These are phyloP conservation scores for Nesometra sesokonis DNA, from an alignment of 35 echinoderm and acorn worm genomes.

Conservation along the genomic window DNA sequence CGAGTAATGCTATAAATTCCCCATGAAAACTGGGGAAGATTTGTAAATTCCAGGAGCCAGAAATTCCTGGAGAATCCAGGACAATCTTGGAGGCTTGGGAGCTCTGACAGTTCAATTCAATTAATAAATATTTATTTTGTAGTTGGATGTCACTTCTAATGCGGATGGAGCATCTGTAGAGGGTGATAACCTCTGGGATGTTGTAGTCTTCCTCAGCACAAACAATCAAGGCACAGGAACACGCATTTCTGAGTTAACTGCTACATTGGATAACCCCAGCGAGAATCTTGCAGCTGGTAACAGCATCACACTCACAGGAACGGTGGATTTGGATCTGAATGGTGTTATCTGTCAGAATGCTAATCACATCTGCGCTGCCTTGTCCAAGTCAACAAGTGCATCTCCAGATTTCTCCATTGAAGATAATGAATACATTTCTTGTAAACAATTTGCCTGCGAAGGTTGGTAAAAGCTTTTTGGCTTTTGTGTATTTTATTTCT, in stretches of 20 bases:
- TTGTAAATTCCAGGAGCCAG: no score
- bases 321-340: background rate
- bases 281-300: background rate
- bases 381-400: background rate
- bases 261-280: background rate
- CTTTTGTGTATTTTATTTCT: no score
- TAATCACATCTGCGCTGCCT: background rate
- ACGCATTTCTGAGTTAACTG: background rate
- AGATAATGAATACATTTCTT: background rate
- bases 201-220: conserved; percentile 17
- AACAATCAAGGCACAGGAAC: conserved; percentile 15
- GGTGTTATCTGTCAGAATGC: background rate
- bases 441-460: background rate
- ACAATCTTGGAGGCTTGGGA: no score
- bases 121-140: background rate
- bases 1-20: no score
- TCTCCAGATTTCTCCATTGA: background rate
- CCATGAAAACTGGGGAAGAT: no score
- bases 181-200: conserved; percentile 33
- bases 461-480: background rate
- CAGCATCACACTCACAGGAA: background rate
- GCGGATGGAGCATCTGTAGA: conserved; percentile 7
- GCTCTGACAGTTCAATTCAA: no score
- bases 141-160: conserved; percentile 17
- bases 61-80: no score